Evolutionary conservation across 2,888 invertebrate genomes (phyloP).

Genomic region (Ptychoptera contaminata): DNA sequence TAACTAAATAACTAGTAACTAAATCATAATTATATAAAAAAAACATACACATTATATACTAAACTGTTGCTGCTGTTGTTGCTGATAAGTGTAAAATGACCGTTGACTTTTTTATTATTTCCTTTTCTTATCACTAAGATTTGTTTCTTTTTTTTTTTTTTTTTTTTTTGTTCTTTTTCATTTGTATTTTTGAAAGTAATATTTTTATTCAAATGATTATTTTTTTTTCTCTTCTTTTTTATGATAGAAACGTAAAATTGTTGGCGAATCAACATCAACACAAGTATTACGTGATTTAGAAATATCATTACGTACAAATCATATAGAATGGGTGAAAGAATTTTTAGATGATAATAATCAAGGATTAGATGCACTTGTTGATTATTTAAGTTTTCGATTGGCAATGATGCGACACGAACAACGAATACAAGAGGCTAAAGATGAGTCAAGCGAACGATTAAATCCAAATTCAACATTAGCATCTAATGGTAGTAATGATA

Average conservation of each 20-base stretch:
- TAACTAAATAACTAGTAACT: too few relatives aligned
- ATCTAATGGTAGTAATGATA: slow-evolving; percentile 10
- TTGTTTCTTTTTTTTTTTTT: too few relatives aligned
- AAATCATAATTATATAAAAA: too few relatives aligned
- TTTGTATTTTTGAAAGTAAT: slow-evolving; percentile 1
- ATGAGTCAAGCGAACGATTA: slow-evolving; percentile 61
- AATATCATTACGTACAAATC: slow-evolving; percentile 95
- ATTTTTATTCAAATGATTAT: slow-evolving; percentile 27
- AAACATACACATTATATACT: too few relatives aligned
- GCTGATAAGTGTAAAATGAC: too few relatives aligned
- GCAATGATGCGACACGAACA: slow-evolving; percentile 90
- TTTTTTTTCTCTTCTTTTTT: slow-evolving; percentile 29
- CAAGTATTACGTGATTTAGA: slow-evolving; percentile 96
- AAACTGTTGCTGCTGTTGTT: too few relatives aligned
- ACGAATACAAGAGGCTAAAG: slow-evolving; percentile 57
- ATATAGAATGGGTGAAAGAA: slow-evolving; percentile 99
- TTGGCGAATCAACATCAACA: slow-evolving; percentile 93
- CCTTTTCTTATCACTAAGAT: too few relatives aligned
- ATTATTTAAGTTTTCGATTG: slow-evolving; percentile 89
- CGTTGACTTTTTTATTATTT: too few relatives aligned
- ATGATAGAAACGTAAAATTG: slow-evolving; percentile 91
- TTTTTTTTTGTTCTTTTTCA: too few relatives aligned
- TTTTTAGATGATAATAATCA: slow-evolving; percentile 93
- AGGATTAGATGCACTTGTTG: slow-evolving; percentile 90
- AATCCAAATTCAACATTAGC: slow-evolving; percentile 20